Evolutionary conservation across 1,140 invertebrate genomes (phyloP).

Genomic region (Centruroides vittatus): DNA sequence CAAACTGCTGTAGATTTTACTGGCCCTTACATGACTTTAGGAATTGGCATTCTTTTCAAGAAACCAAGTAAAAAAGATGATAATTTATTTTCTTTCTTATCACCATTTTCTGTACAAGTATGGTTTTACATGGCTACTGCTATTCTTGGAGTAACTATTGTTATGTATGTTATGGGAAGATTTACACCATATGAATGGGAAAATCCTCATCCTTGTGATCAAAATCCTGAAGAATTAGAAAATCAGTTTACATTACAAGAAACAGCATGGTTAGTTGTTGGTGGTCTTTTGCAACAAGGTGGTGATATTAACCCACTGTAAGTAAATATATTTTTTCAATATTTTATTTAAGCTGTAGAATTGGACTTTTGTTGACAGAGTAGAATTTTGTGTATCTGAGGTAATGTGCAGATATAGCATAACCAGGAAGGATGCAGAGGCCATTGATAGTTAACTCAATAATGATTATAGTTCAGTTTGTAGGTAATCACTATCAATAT

Average conservation of each 20-base stretch:
- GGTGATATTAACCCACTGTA: constrained; percentile 30
- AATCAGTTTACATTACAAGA: constrained; percentile 30
- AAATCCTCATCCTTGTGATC: constrained; percentile 20
- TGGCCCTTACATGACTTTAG: constrained; percentile 90
- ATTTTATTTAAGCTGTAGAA: too few relatives aligned
- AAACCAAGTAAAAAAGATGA: constrained; percentile 63
- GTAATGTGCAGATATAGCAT: too few relatives aligned
- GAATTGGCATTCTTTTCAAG: constrained; percentile 39
- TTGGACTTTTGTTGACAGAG: too few relatives aligned
- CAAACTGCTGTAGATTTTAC: constrained; percentile 85
- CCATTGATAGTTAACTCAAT: too few relatives aligned
- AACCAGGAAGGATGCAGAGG: too few relatives aligned
- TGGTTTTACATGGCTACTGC: constrained; percentile 94
- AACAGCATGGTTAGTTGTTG: constrained; percentile 35
- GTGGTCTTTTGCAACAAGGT: constrained; percentile 33
- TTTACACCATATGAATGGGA: constrained; percentile 49
- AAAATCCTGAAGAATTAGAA: constrained; percentile 6
- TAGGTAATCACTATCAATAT: too few relatives aligned
- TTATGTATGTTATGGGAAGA: constrained; percentile 83
- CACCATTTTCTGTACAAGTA: constrained; percentile 78
- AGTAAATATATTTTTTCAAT: neutral
- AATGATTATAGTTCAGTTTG: too few relatives aligned
- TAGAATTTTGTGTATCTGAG: too few relatives aligned
- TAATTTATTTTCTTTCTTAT: constrained; percentile 82
- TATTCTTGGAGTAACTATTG: constrained; percentile 78